These are phyloP conservation scores for Xenopus petersii DNA, from an alignment of 2,797 vertebrate species.

Conservation along the genomic window DNA sequence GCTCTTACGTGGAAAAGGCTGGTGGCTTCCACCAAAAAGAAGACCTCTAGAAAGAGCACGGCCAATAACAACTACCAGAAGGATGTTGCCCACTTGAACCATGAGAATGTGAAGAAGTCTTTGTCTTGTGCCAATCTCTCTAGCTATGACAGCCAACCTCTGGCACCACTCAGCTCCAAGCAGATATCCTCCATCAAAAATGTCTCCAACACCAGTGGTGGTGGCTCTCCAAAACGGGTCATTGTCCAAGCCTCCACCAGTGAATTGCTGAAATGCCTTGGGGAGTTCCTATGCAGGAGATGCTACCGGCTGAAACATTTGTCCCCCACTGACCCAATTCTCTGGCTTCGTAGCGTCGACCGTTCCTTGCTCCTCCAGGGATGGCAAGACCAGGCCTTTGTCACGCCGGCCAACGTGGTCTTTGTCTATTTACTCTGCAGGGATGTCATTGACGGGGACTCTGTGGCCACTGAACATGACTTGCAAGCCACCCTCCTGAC, in stretches of 20 bases:
- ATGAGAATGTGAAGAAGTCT: conserved; percentile 75
- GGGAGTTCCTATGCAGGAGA: conserved; percentile 75
- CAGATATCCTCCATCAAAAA: conserved; percentile 69
- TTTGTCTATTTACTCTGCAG: conserved; percentile 83
- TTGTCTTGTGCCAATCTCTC: conserved; percentile 77
- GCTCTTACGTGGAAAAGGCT: conserved; percentile 78
- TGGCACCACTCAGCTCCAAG: conserved; percentile 58
- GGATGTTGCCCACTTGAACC: conserved; percentile 72
- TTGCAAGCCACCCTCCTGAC: conserved; percentile 76
- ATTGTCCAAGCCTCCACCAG: conserved; percentile 80
- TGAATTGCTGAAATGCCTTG: conserved; percentile 77
- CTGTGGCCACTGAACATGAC: conserved; percentile 72
- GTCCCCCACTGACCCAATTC: conserved; percentile 70
- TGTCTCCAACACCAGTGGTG: conserved; percentile 51
- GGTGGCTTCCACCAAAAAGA: conserved; percentile 78
- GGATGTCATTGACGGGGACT: conserved; percentile 73
- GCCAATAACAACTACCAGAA: conserved; percentile 72
- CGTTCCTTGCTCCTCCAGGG: conserved; percentile 78
- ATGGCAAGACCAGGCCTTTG: conserved; percentile 84
- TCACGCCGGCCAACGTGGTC: conserved; percentile 80
- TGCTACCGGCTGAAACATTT: conserved; percentile 76
- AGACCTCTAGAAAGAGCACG: conserved; percentile 63
- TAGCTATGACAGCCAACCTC: conserved; percentile 69
- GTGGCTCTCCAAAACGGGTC: conserved; percentile 66
- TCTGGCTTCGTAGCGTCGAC: conserved; percentile 78